These are phyloP conservation scores for Momotus momota DNA, from an alignment of 2,797 vertebrate genomes.

Conservation along the genomic window DNA sequence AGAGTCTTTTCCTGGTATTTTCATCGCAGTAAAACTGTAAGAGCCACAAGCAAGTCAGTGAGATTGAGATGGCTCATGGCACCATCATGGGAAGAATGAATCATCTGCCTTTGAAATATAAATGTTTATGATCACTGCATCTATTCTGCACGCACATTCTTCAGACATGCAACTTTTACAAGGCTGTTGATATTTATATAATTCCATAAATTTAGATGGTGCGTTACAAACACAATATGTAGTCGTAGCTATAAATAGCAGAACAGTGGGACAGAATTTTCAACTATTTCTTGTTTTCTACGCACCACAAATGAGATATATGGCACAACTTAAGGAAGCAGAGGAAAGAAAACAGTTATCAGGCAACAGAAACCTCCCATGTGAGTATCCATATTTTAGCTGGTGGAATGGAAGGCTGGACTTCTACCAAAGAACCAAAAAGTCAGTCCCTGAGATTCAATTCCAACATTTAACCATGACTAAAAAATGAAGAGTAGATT, in stretches of 20 bases:
- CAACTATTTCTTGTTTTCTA: not conserved
- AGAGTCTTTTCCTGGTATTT: not conserved
- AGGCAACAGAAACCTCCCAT: not conserved
- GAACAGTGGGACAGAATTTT: constrained; percentile 10
- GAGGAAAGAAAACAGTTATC: not conserved
- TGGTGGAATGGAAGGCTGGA: not conserved
- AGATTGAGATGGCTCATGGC: not conserved
- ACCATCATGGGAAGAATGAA: constrained; percentile 59
- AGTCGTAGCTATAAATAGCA: not conserved
- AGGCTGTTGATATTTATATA: constrained; percentile 55
- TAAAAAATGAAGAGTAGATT: not conserved
- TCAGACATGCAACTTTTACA: constrained; percentile 28
- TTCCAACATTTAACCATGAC: not conserved
- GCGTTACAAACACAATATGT: constrained; percentile 37
- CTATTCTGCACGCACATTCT: constrained; percentile 44
- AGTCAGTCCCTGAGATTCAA: not conserved
- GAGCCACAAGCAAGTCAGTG: not conserved
- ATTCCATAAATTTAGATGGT: constrained; percentile 40
- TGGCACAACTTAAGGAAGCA: not conserved
- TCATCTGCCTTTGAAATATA: constrained; percentile 53
- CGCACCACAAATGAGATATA: not conserved
- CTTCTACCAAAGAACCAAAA: not conserved
- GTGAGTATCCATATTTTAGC: not conserved
- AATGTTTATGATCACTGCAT: constrained; percentile 47
- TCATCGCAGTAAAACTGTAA: not conserved